A percentile compares a stretch with the other conserved stretches of the same genome.
These are phyloP conservation scores for Psilopsiagon aurifrons DNA, from an alignment of 2,113 vertebrate genomes.

Conservation along the genomic window DNA sequence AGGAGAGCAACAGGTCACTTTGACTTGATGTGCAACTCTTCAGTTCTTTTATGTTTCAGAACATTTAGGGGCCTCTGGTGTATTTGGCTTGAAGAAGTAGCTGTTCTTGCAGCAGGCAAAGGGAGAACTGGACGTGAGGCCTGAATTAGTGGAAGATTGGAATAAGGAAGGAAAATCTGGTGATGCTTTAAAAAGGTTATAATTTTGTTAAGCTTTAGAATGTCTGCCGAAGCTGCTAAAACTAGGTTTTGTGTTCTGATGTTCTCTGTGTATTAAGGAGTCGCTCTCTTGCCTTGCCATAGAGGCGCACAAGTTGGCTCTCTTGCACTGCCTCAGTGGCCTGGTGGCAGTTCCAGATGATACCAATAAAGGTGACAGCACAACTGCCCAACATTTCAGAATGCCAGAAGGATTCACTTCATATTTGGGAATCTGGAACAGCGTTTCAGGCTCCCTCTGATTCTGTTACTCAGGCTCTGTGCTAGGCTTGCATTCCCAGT, in stretches of 20 bases:
- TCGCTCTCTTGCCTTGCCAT: not conserved
- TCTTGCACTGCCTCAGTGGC: not conserved
- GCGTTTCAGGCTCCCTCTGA: not conserved
- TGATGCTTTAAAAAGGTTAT: not conserved
- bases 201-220: not conserved
- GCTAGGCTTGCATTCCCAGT: not conserved
- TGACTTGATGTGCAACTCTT: not conserved
- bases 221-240: not conserved
- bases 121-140: not conserved
- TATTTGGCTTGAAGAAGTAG: not conserved
- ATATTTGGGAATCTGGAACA: not conserved
- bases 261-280: not conserved
- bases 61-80: not conserved
- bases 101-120: not conserved
- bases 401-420: not conserved
- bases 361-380: not conserved
- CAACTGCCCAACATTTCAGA: not conserved
- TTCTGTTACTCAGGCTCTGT: not conserved
- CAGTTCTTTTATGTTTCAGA: not conserved
- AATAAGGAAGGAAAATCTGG: not conserved
- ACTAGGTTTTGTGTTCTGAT: not conserved
- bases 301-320: not conserved
- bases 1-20: constrained; percentile 34
- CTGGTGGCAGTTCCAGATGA: not conserved
- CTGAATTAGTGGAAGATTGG: not conserved